phyloP scores from a whole-genome alignment of 2,888 invertebrate species.

The Congeria kusceri region DNA sequence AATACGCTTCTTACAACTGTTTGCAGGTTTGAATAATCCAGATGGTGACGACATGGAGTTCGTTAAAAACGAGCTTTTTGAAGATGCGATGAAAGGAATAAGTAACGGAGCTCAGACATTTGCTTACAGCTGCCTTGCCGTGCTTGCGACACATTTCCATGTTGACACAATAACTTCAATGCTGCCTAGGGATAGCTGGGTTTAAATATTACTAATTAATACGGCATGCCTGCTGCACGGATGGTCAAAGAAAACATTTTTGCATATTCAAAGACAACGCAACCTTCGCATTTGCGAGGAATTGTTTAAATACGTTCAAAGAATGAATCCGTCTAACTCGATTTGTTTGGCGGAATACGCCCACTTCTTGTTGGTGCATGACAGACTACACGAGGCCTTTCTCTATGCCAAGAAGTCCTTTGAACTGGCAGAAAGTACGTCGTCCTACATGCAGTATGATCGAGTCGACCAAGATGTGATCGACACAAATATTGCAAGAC shows the following conservation, averaged over 20 bases:
- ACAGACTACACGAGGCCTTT: neutral
- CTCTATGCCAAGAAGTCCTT: neutral
- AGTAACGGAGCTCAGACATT: neutral
- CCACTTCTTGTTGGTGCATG: constrained; percentile 9
- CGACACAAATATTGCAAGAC: constrained; percentile 4
- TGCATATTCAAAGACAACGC: neutral
- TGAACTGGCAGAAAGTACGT: neutral
- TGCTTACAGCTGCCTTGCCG: constrained; percentile 12
- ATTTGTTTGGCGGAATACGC: constrained; percentile 6
- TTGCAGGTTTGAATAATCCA: constrained; percentile 2
- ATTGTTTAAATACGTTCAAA: constrained; percentile 9
- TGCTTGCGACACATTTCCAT: neutral
- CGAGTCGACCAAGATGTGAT: constrained; percentile 6
- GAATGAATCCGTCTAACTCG: neutral
- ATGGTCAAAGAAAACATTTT: constrained; percentile 11
- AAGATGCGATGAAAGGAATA: neutral
- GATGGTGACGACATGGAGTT: neutral
- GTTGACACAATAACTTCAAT: too few relatives aligned
- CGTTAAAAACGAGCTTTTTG: constrained; percentile 7
- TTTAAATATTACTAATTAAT: neutral
- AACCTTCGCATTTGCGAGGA: constrained; percentile 9
- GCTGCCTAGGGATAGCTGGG: too few relatives aligned
- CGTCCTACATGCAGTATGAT: neutral
- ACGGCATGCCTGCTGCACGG: constrained; percentile 4
- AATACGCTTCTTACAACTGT: neutral